These are phyloP conservation scores for Lateolabrax maculatus DNA, from an alignment of 2,797 vertebrate genomes.

Conservation along the genomic window DNA sequence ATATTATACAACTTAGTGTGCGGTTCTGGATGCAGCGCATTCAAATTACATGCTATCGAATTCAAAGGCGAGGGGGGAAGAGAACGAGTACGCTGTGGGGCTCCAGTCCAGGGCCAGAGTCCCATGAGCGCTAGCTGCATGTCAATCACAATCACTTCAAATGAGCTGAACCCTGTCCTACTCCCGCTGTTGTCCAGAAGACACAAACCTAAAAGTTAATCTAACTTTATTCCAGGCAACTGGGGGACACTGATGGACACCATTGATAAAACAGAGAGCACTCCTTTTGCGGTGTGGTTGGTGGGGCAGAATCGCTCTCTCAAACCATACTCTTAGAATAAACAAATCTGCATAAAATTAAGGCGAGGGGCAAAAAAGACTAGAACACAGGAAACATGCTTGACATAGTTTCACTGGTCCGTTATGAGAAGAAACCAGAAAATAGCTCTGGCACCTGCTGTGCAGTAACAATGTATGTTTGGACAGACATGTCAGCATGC, in stretches of 20 bases:
- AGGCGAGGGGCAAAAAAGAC: slow-evolving; percentile 28
- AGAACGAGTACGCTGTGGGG: slow-evolving; percentile 55
- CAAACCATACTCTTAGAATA: slow-evolving; percentile 27
- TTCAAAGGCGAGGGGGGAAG: slow-evolving; percentile 69
- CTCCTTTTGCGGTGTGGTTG: slow-evolving; percentile 22
- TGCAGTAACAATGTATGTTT: slow-evolving; percentile 72
- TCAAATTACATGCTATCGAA: slow-evolving; percentile 86
- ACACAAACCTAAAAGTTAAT: slow-evolving; percentile 62
- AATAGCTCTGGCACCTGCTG: slow-evolving; percentile 75
- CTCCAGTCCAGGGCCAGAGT: slow-evolving; percentile 55
- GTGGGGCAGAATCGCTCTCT: slow-evolving; percentile 18
- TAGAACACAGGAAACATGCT: slow-evolving; percentile 56
- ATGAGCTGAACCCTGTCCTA: slow-evolving; percentile 66
- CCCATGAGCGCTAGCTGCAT: slow-evolving; percentile 63
- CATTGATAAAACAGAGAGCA: slow-evolving; percentile 39
- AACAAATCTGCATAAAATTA: slow-evolving; percentile 64
- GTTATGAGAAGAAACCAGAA: slow-evolving; percentile 64
- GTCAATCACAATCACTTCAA: slow-evolving; percentile 75
- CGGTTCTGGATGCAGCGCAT: slow-evolving; percentile 80
- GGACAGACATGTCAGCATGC: slow-evolving; percentile 52
- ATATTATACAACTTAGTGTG: slow-evolving; percentile 80
- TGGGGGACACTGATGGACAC: slow-evolving; percentile 30
- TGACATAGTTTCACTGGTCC: slow-evolving; percentile 60
- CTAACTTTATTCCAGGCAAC: slow-evolving; percentile 13
- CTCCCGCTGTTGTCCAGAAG: slow-evolving; percentile 60